Evolutionary conservation across 2,797 vertebrate species (phyloP), one percentile per base, ranked within the genome.

Genomic region (Alfaro cultratus): DNA sequence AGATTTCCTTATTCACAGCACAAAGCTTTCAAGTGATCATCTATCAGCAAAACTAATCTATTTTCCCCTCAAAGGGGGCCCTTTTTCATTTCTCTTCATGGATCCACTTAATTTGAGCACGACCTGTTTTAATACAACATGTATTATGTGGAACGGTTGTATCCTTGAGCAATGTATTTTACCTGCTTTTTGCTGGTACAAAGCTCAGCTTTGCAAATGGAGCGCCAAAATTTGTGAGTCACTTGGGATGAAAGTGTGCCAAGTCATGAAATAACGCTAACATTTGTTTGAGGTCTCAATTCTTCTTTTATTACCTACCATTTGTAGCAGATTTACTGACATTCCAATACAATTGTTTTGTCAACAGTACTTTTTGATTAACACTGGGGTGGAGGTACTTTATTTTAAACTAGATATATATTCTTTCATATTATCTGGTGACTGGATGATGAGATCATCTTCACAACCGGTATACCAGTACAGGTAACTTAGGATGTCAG

Each of bases 1-100:
- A 88, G 94, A 92, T 94, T 86, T 92, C 89, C 92, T 93, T 91
- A 94, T 95, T 94, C 93, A 90, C 85, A 93, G 94, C 93, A 93
- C 90, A 91, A 88, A 81, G 88, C 92, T 94, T 94, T 95, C 93
- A 94, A 91, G 85, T 87, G 91, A 94, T 94, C 89, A 91, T 95
- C 93, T 94, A 96, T 96, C 95, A 95, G 93, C 91, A 89, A 92
- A 93, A 79, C 90, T 88, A 92, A 95, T 96, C 94, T 95, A 87
- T 94, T 94, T 90, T 85, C 78, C 90, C 91, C 86, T 92, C 87
- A 90, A 94, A 90, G 82, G 83, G 85, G 85, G 80, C 85, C 72
- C 81, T 80, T 91, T 93, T 94, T 92, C 90, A 90, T 90, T 93
- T 90, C 84, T 86, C 92, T 93, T 94, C 92, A 91, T 85, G 82